Percentiles rank a stretch among this genome's conserved stretches.
phyloP scores from a whole-genome alignment of 2,888 invertebrate genomes.

The Myathropa florea region DNA sequence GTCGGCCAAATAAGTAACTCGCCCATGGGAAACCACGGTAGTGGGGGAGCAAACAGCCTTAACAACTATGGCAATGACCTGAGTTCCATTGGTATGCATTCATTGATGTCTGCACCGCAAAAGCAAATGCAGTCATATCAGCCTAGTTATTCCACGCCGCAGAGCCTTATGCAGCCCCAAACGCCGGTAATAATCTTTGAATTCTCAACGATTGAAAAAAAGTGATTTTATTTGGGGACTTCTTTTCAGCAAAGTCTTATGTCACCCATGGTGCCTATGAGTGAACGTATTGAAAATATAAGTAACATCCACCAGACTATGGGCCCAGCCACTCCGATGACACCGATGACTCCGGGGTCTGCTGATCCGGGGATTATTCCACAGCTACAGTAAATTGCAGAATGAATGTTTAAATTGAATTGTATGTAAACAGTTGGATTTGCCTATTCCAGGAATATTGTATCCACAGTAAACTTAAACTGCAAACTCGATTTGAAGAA shows the following conservation, averaged over 20 bases:
- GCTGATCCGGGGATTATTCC: slow-evolving; percentile 97
- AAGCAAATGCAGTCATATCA: slow-evolving; percentile 89
- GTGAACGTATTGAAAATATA: slow-evolving; percentile 77
- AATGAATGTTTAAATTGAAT: neutral
- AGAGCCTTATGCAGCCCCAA: slow-evolving; percentile 93
- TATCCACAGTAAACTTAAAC: slow-evolving; percentile 97
- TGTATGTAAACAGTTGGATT: neutral
- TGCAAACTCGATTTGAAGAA: slow-evolving; percentile 97
- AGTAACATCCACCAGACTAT: slow-evolving; percentile 83
- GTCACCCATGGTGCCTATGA: slow-evolving; percentile 88
- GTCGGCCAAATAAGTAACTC: slow-evolving; percentile 82
- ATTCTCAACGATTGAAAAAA: neutral
- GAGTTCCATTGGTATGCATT: slow-evolving; percentile 83
- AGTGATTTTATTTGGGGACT: neutral
- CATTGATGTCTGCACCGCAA: slow-evolving; percentile 85
- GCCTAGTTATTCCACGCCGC: slow-evolving; percentile 89
- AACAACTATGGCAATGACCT: slow-evolving; percentile 72
- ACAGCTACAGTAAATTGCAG: slow-evolving; percentile 82
- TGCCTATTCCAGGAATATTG: slow-evolving; percentile 90
- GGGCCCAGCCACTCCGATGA: slow-evolving; percentile 88
- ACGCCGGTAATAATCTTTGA: slow-evolving; percentile 86
- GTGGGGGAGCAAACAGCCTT: slow-evolving; percentile 44
- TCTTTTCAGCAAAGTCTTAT: slow-evolving; percentile 89
- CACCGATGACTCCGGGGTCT: slow-evolving; percentile 95
- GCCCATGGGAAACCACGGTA: slow-evolving; percentile 71